phyloP scores from a whole-genome alignment of 1,140 invertebrate genomes.

The Pogonomyrmex californicus region DNA sequence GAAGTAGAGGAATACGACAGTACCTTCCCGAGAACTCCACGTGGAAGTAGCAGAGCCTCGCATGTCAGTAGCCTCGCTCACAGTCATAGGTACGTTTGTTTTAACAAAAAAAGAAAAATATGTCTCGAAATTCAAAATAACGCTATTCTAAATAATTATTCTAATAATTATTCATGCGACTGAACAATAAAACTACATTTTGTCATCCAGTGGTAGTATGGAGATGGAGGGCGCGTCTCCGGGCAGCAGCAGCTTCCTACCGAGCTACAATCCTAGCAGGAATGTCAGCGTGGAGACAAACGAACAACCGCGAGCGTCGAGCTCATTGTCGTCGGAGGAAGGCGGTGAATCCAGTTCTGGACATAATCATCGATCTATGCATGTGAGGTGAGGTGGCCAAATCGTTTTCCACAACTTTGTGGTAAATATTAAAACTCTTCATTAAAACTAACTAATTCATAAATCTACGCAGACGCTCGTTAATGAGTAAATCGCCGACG shows the following conservation, averaged over 20 bases:
- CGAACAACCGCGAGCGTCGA: slow-evolving; percentile 87
- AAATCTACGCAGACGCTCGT: slow-evolving; percentile 78
- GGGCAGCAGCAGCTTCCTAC: slow-evolving; percentile 85
- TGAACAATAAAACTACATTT: not conserved
- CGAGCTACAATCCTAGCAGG: slow-evolving; percentile 86
- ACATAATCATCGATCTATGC: slow-evolving; percentile 83
- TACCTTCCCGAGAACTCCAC: slow-evolving; percentile 80
- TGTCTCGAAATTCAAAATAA: not conserved
- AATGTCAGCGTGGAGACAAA: slow-evolving; percentile 88
- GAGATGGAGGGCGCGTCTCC: slow-evolving; percentile 90
- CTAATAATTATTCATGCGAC: not conserved
- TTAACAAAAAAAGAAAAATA: not conserved
- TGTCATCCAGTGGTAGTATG: slow-evolving; percentile 89
- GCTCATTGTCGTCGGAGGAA: slow-evolving; percentile 89
- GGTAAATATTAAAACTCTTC: not conserved
- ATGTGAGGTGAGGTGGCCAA: slow-evolving; percentile 80
- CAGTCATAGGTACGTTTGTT: slow-evolving; percentile 87
- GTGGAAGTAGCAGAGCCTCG: slow-evolving; percentile 86
- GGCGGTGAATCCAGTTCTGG: slow-evolving; percentile 82
- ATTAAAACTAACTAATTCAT: slow-evolving; percentile 66
- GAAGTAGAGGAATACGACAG: slow-evolving; percentile 83
- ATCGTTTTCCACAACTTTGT: too few species aligned
- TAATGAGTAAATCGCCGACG: slow-evolving; percentile 86
- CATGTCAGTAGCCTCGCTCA: slow-evolving; percentile 89
- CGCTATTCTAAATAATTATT: too few species aligned